Percentiles rank a stretch among this genome's conserved stretches.
Evolutionary conservation across 2,113 vertebrate species (phyloP).

Genomic region (Upupa epops): DNA sequence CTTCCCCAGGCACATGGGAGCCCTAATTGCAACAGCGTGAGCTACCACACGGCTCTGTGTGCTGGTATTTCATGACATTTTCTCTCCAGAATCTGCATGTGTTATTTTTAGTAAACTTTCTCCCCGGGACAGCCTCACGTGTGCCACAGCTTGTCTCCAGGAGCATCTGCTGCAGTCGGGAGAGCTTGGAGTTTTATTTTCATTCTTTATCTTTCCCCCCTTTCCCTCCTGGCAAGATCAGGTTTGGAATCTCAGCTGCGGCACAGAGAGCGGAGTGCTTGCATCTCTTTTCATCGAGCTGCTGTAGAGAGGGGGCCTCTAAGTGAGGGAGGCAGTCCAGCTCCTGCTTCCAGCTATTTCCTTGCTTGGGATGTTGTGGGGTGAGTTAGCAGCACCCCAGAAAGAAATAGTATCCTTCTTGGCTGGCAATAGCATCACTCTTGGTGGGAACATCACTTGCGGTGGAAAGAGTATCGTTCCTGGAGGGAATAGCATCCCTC

Average conservation of each 20-base stretch:
- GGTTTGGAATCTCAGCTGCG: background rate
- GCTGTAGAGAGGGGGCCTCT: background rate
- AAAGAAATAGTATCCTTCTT: background rate
- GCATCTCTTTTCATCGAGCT: background rate
- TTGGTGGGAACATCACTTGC: background rate
- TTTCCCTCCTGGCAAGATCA: background rate
- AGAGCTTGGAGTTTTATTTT: background rate
- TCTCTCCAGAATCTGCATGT: conserved; percentile 52
- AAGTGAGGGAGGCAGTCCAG: accelerated
- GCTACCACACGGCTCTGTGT: background rate
- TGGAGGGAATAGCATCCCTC: background rate
- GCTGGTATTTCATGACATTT: conserved; percentile 63
- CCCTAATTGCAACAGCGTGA: conserved; percentile 49
- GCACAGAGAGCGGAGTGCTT: background rate
- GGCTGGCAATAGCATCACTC: background rate
- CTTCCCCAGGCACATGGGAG: conserved; percentile 40
- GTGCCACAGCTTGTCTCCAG: conserved; percentile 28
- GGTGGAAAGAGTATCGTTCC: background rate
- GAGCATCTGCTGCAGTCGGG: background rate
- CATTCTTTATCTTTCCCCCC: background rate
- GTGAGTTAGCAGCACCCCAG: background rate
- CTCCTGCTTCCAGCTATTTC: background rate
- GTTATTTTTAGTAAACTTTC: conserved; percentile 66
- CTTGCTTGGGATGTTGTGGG: background rate
- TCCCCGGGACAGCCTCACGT: conserved; percentile 54